These are phyloP conservation scores for Gymnarchus niloticus DNA, from an alignment of 2,113 vertebrate genomes.

Conservation along the genomic window DNA sequence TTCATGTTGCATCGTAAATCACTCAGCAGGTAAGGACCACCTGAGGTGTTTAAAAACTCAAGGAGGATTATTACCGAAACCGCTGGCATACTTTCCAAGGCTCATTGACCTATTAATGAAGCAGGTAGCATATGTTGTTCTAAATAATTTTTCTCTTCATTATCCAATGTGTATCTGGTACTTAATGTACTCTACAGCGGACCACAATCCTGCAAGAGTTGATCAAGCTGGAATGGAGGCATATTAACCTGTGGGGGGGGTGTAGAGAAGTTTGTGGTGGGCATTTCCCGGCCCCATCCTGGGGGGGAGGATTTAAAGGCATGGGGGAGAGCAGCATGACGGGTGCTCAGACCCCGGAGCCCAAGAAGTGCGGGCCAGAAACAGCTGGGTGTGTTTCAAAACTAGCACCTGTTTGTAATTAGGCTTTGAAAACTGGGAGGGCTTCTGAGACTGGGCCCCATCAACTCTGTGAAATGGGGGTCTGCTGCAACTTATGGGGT, in stretches of 20 bases:
- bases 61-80: not conserved
- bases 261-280: slow-evolving; percentile 2
- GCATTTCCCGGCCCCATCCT: slow-evolving; percentile 21
- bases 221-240: slow-evolving; percentile 15
- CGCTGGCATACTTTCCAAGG: not conserved
- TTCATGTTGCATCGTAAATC: not conserved
- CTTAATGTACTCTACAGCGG: slow-evolving; percentile 3
- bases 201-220: slow-evolving; percentile 17
- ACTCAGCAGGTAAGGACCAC: slow-evolving; percentile 2
- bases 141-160: not conserved
- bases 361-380: slow-evolving; percentile 35
- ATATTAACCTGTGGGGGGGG: slow-evolving; percentile 11
- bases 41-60: not conserved
- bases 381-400: slow-evolving; percentile 25
- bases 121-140: not conserved
- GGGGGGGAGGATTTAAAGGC: slow-evolving; percentile 29
- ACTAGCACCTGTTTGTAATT: slow-evolving; percentile 48
- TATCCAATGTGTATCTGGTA: not conserved
- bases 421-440: slow-evolving; percentile 32
- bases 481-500: slow-evolving; percentile 10
- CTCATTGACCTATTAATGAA: slow-evolving; percentile 4
- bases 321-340: slow-evolving; percentile 28
- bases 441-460: not conserved
- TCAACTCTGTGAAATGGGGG: not conserved
- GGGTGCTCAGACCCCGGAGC: not conserved